Base-by-base conservation (phyloP, 2,888 invertebrate genomes). In the Cyclophora albipunctata region DNA sequence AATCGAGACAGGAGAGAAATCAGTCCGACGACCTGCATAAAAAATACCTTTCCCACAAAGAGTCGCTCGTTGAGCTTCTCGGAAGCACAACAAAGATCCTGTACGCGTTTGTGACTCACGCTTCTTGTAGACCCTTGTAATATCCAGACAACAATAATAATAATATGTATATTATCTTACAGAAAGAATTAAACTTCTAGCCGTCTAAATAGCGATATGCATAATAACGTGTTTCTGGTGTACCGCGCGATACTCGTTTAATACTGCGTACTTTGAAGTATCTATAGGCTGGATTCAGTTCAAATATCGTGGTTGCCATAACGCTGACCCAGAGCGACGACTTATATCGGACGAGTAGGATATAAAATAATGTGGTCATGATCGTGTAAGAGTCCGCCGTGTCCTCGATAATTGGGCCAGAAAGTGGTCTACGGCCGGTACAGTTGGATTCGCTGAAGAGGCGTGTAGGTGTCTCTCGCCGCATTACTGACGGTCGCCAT, bases 71-170 rank as follows among this genome's bases (percentile, higher is more conserved):
- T 68, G 75, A 70, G 76, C 71, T 88, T 88, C 87, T 81, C 73
- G 74, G 87, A 88, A 88, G 75, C 75, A 77, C 73, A 85, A 88
- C 87, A 87, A 88, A 87, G 88, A 84, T 88, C 84, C 84, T 81
- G 78, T 75, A 70, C 78, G 66, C 64, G 73, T 75, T 71, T 71
- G 76, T 86, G 87, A 86, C 71, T 86, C 87, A 86, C 72, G 63
- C 63, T 59, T 62, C 66, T 62, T 59, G 65, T 66, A 71, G 64
- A 77, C 64, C 73, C 78, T 80, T 65, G 37, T 37, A 37, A 67
- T 59, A 69, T 73, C 77, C 82, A 81, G 78, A 77, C 76, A 75
- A 71, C 70, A 68, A 71, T 66, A 70, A 69, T 65, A 52, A 52
- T 48, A 48, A n/a, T n/a, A n/a, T n/a, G n/a, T 51, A 43, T 34